phyloP scores from a whole-genome alignment of 2,113 vertebrate species.

The Lathamus discolor region DNA sequence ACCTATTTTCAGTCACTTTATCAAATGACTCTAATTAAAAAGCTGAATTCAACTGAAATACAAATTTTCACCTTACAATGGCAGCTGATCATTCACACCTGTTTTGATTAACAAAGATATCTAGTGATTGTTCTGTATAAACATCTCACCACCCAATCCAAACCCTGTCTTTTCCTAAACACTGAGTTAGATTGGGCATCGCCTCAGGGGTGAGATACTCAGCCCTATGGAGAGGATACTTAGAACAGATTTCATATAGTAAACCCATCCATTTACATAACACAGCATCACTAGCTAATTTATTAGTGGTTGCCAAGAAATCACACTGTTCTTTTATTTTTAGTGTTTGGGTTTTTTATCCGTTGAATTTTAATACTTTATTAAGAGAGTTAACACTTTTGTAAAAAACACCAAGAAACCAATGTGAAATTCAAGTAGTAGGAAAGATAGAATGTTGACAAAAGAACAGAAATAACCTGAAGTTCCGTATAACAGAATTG shows the following conservation, averaged over 20 bases:
- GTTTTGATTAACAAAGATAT: background rate
- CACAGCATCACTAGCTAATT: background rate
- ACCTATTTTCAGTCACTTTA: background rate
- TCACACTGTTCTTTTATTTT: background rate
- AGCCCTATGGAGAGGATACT: background rate
- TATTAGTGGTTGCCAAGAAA: background rate
- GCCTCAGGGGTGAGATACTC: background rate
- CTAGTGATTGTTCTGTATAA: background rate
- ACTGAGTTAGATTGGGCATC: background rate
- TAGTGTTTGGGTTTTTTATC: background rate
- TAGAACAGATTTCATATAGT: background rate
- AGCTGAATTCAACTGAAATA: background rate
- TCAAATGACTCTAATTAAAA: background rate
- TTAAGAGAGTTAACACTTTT: background rate
- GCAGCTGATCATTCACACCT: background rate
- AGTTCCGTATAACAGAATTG: background rate
- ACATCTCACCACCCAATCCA: background rate
- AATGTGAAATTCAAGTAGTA: background rate
- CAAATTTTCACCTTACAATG: background rate
- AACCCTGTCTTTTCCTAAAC: background rate
- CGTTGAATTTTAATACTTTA: background rate
- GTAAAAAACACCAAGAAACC: background rate
- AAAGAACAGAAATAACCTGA: background rate
- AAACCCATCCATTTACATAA: background rate
- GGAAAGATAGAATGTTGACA: background rate